Conservation (phyloP, 2,797 vertebrate species). For the Falco naumanni region DNA sequence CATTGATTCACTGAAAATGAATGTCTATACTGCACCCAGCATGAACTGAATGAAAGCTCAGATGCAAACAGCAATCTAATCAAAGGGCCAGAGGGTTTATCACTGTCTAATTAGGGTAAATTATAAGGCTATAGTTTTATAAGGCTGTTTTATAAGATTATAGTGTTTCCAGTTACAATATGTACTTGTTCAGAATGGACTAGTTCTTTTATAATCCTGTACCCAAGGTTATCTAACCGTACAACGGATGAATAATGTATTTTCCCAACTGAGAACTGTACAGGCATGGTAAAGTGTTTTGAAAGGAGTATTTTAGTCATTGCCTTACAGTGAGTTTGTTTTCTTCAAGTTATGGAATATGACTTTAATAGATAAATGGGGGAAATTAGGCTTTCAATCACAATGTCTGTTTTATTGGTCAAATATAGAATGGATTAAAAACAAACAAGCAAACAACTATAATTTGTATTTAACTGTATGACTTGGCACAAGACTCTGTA, state of each 20-base stretch:
- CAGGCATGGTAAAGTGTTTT: background rate
- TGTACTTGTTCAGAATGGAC: fast-evolving
- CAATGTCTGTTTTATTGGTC: background rate
- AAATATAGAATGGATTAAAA: background rate
- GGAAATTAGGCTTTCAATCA: background rate
- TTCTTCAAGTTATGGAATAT: background rate
- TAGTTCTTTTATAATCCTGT: background rate
- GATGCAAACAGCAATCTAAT: background rate
- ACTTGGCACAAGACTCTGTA: background rate
- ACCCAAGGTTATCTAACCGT: background rate
- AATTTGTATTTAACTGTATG: background rate
- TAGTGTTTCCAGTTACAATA: background rate
- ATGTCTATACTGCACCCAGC: background rate
- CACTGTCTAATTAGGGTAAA: background rate
- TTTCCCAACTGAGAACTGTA: background rate
- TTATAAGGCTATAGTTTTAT: background rate
- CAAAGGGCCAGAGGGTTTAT: background rate
- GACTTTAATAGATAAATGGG: background rate
- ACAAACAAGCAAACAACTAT: background rate
- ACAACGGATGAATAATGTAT: background rate
- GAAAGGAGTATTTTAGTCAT: background rate
- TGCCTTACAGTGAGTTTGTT: background rate
- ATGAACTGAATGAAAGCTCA: background rate
- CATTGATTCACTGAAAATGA: constrained; percentile 47
- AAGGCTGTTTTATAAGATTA: background rate